Evolutionary conservation across 2,113 vertebrate species (phyloP), one percentile per base, ranked within the genome.

Genomic region (Hyperopisus bebe): DNA sequence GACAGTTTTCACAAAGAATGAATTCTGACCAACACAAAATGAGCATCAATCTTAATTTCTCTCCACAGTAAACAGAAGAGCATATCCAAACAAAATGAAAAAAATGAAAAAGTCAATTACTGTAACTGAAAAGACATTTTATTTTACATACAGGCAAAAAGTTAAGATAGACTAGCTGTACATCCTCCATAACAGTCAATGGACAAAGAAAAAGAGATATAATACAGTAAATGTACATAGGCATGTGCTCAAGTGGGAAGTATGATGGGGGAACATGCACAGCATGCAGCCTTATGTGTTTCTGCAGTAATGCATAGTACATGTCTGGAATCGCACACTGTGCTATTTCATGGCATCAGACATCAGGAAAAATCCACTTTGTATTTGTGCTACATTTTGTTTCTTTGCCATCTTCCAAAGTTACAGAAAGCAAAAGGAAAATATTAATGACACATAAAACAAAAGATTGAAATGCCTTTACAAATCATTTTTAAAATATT

Each of bases 361-460:
- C 88, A 88, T 13, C 51, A 46, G 91, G 92, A 92, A 88, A 90
- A 87, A 87, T 84, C 91, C 85, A 92, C 82, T 31, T 89, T 88
- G 91, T 92, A 91, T 42, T 93, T 92, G 94, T 96, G 95, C 96
- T 96, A 96, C 96, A 96, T 96, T 93, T 95, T 87, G 86, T 91
- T 89, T 94, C 89, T 90, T 86, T 46, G 55, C 90, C 83, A 87
- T 15, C 87, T 91, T 91, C 87, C 91, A 90, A 92, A 85, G 91
- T 90, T 92, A 93, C 93, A 95, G 94, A 94, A 88, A 92, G 89
- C 50, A 55, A n/a, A 55, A 87, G 50, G 31, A 51, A 53, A 87
- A 55, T 31, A 55, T 53, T 93, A 74, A 89, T 70, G 80, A 88
- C 66, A 48, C n/a, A 89, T 46, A 90, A 83, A 48, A n/a, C 46